Evolutionary conservation across 2,797 vertebrate genomes (phyloP), one percentile per base, ranked within the genome.

Genomic region (Melanotaenia nigrans): DNA sequence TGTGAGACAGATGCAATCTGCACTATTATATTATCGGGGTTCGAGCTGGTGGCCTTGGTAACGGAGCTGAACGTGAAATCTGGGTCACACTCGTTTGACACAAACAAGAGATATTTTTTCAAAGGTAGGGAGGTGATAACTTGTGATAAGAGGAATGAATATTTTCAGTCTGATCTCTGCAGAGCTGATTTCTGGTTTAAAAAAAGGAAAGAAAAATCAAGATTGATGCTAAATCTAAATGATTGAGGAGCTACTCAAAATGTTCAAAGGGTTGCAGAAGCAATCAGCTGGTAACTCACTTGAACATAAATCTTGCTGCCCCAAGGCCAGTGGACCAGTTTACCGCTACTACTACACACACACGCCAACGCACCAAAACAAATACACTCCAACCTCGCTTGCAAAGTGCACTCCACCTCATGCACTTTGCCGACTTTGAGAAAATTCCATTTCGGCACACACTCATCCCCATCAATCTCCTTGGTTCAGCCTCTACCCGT

Each of bases 401-500:
- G 79, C 78, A 54, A 61, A 38, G 61, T 25, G 32, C 59, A 56
- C 66, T 61, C 65, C 77, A 64, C 71, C 85, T 60, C 28, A 3
- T 28, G 68, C 81, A 80, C 78, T 77, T 65, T 62, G 5, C 2
- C 33, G 65, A 87, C 86, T 89, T 89, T 62, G 35, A 65, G 82
- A 81, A 86, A 90, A 90, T 89, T 83, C 85, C 85, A 89, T 83
- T 85, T 85, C 35, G 55, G 55, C 82, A 61, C 82, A 85, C 82
- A 77, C 68, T 76, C 82, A 49, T 85, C 77, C 81, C 78, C 86
- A 90, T 92, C 88, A 85, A 89, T 90, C 89, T 87, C 77, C 63
- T 40, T 20, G 55, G 82, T 78, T 45, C 82, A 68, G 49, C 82
- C 80, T 89, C 75, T 25, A 11, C 76, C 76, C 68, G 54, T 83